phyloP scores from a whole-genome alignment of 2,888 invertebrate species.

The Sturmia bella region DNA sequence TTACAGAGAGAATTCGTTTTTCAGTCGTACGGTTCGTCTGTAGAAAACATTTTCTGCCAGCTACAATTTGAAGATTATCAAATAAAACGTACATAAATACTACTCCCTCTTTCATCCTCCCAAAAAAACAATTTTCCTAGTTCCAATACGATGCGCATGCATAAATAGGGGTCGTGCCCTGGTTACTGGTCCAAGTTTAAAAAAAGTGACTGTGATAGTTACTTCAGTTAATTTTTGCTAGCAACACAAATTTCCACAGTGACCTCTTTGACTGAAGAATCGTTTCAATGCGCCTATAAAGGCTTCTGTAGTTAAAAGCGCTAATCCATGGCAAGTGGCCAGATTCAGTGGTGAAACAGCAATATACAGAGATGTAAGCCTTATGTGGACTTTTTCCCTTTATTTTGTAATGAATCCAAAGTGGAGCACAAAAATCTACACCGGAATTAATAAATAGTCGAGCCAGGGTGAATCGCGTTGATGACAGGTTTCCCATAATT shows the following conservation, averaged over 20 bases:
- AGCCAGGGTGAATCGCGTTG: neutral
- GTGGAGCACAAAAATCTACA: neutral
- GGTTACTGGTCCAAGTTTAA: too few relatives aligned
- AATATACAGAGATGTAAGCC: neutral
- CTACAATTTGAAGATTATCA: too few relatives aligned
- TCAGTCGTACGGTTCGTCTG: too few relatives aligned
- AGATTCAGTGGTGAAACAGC: neutral
- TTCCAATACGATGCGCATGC: too few relatives aligned
- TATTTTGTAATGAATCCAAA: neutral
- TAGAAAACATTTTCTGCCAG: too few relatives aligned
- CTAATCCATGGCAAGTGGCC: neutral
- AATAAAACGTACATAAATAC: too few relatives aligned
- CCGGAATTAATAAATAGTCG: neutral
- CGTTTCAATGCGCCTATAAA: neutral
- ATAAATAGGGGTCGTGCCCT: too few relatives aligned
- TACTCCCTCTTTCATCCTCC: too few relatives aligned
- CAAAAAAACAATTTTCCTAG: too few relatives aligned
- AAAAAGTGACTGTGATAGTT: neutral
- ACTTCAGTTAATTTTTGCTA: neutral
- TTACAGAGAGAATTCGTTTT: too few relatives aligned
- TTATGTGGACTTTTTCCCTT: neutral
- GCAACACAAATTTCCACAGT: neutral
- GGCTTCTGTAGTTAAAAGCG: neutral
- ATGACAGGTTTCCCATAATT: neutral
- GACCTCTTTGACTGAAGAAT: neutral